Base-by-base conservation (phyloP, 2,888 invertebrate genomes). In the Zygothrica quintamaculata region DNA sequence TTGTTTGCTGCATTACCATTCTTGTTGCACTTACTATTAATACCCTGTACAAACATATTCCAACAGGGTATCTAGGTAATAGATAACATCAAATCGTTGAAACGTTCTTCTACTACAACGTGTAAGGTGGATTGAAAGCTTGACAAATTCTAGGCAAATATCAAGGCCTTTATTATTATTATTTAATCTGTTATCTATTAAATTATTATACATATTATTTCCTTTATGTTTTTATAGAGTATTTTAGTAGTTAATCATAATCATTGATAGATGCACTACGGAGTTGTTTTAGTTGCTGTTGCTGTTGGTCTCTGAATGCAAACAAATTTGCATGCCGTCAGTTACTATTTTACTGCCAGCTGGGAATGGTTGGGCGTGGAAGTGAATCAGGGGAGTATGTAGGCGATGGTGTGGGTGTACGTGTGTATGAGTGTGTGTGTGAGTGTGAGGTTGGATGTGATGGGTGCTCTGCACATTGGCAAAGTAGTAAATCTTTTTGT, bases 341-440 rank as follows among this genome's bases (percentile, higher is more conserved):
- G 82, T 82, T 82, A 87, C 79, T 82, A 82, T 82, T 87, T 82
- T 82, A 82, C 84, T 85, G 86, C 81, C 87, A 81, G 73, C 85
- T 87, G 87, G 73, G 76, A 61, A 75, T 72, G 56, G 39, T 51
- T 22, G 25, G 43, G 52, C 13, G 39, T 33, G n/a, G 11, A 44
- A 37, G 6, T 37, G 37, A 15, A n/a, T n/a, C n/a, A 11, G 9
- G 37, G 22, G 18, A 39, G 1, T 7, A 2, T 36, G 25, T 12
- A 9, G 22, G 39, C 6, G 37, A 37, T 5, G 33, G 44, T 22
- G 31, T 12, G 26, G 33, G 26, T 22, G 12, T 36, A 12, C 48
- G 50, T 55, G 40, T 53, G 48, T 26, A 40, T 15, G 40, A 29
- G 13, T 31, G 46, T n/a, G n/a, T n/a, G 18, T 18, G 16, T 5